phyloP scores from a whole-genome alignment of 2,113 vertebrate species.

The Oncorhynchus kisutch region DNA sequence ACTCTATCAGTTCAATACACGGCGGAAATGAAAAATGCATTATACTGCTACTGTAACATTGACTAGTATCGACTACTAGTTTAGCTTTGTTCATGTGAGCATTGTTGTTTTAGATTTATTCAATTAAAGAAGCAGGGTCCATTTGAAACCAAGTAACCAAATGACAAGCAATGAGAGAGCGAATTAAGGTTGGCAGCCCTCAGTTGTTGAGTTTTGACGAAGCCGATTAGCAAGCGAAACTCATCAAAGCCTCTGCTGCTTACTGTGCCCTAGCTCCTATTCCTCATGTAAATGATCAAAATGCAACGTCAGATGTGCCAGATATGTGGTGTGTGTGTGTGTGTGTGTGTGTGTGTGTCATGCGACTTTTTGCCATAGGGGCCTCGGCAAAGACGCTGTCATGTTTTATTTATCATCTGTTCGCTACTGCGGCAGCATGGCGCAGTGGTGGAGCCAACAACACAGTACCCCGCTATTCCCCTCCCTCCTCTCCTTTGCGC shows the following conservation, averaged over 20 bases:
- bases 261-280: background rate
- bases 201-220: background rate
- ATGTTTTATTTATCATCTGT: conserved; percentile 58
- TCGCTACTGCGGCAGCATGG: conserved; percentile 11
- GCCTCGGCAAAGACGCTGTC: conserved; percentile 14
- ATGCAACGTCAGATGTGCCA: background rate
- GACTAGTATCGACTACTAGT: background rate
- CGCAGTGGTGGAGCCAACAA: conserved; percentile 39
- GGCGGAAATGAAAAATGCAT: background rate
- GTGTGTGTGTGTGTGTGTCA: background rate
- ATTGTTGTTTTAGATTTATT: background rate
- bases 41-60: too few relatives aligned
- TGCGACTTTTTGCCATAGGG: conserved; percentile 17
- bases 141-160: background rate
- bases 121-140: too few relatives aligned
- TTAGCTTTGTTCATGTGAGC: background rate
- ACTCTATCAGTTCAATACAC: background rate
- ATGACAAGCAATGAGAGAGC: too few relatives aligned
- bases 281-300: conserved; percentile 7
- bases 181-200: background rate
- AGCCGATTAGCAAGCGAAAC: background rate
- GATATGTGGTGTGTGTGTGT: background rate
- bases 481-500: background rate
- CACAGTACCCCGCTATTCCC: background rate
- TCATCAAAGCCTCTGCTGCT: background rate